phyloP scores from a whole-genome alignment of 2,888 invertebrate genomes.

The Lottia scabra region DNA sequence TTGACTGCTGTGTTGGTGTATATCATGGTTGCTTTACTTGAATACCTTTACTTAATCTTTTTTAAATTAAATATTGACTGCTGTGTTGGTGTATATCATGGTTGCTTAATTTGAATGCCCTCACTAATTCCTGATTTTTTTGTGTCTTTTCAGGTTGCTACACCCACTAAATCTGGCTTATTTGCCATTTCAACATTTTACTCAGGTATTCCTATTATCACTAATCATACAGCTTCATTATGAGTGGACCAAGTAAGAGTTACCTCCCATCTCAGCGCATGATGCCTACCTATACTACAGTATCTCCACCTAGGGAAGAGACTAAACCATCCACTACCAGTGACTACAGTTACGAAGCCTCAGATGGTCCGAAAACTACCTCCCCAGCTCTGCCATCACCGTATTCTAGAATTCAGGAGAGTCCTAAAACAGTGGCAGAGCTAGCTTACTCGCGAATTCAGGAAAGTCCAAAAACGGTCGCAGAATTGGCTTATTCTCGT shows the following conservation, averaged over 20 bases:
- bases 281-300: constrained; percentile 20
- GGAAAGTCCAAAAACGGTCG: constrained; percentile 13
- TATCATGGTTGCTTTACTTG: too few relatives aligned
- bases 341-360: constrained; percentile 13
- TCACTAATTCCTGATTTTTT: not conserved
- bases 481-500: constrained; percentile 20
- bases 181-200: not conserved
- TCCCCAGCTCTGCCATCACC: constrained; percentile 14
- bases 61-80: not conserved
- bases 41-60: too few relatives aligned
- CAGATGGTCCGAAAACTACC: constrained; percentile 13
- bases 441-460: constrained; percentile 23
- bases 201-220: not conserved
- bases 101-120: not conserved
- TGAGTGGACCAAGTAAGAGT: constrained; percentile 26
- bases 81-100: not conserved
- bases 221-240: not conserved
- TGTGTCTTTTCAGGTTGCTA: constrained; percentile 1
- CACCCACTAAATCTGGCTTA: not conserved
- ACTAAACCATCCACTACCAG: not conserved
- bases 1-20: too few relatives aligned
- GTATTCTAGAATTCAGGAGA: constrained; percentile 14
- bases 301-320: constrained; percentile 9
- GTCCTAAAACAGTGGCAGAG: constrained; percentile 10
- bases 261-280: constrained; percentile 27